phyloP scores from a whole-genome alignment of 2,113 vertebrate species.

The Euleptes europaea region DNA sequence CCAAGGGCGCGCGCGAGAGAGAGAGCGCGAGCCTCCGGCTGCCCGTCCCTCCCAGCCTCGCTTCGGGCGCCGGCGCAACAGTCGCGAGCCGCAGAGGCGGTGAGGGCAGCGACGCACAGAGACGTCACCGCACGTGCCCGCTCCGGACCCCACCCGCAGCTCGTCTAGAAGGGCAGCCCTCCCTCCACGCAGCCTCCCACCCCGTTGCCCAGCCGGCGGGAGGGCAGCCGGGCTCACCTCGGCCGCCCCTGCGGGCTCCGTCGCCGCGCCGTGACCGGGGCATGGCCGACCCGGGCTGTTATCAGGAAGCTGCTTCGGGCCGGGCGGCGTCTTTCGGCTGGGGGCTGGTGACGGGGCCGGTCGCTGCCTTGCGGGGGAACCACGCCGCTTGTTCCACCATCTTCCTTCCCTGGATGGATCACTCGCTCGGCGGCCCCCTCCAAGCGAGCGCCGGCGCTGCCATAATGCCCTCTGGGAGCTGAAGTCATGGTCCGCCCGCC shows the following conservation, averaged over 20 bases:
- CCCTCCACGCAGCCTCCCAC: slow-evolving; percentile 39
- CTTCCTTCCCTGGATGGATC: slow-evolving; percentile 50
- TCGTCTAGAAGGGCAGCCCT: not conserved
- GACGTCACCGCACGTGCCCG: too few species aligned
- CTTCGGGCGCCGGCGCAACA: not conserved
- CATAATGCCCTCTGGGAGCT: slow-evolving; percentile 25
- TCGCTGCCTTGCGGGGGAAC: slow-evolving; percentile 37
- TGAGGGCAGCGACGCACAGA: not conserved
- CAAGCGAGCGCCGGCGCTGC: slow-evolving; percentile 6
- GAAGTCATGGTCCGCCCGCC: not conserved
- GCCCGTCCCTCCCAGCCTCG: too few species aligned
- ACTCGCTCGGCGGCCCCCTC: slow-evolving; percentile 29
- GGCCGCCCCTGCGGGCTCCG: slow-evolving; percentile 48
- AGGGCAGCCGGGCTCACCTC: slow-evolving; percentile 18
- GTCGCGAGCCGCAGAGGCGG: not conserved
- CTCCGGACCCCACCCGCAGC: not conserved
- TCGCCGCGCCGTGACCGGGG: slow-evolving; percentile 58
- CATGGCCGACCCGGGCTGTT: slow-evolving; percentile 43
- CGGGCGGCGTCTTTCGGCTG: slow-evolving; percentile 37
- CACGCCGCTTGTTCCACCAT: slow-evolving; percentile 65
- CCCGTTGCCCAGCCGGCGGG: not conserved
- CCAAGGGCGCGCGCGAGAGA: not conserved
- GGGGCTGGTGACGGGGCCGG: slow-evolving; percentile 1
- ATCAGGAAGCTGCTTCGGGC: slow-evolving; percentile 15
- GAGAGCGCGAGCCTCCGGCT: not conserved